A percentile compares a stretch with the other conserved stretches of the same genome.
Evolutionary conservation across 2,888 invertebrate genomes (phyloP).

Genomic region (Lithosia quadra): DNA sequence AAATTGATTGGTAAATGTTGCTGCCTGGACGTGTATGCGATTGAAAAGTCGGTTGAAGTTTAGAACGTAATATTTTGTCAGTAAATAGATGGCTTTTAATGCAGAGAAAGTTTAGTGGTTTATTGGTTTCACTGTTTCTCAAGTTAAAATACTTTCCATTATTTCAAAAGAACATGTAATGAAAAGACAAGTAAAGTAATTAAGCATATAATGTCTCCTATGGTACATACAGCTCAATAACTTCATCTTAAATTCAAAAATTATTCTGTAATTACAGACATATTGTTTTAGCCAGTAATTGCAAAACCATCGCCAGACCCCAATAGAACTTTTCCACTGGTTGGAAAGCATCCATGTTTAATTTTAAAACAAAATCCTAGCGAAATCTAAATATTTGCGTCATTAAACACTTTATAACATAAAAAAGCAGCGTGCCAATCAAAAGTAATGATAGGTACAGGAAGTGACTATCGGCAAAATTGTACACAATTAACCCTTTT

Average conservation of each 20-base stretch:
- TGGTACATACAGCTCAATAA: too few species aligned
- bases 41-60: conserved; percentile 25
- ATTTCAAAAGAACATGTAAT: background rate
- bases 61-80: conserved; percentile 27
- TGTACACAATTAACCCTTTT: conserved; percentile 35
- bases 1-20: conserved; percentile 53
- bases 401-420: background rate
- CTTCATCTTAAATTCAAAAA: too few species aligned
- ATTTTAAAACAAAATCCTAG: too few species aligned
- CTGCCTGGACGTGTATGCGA: conserved; percentile 20
- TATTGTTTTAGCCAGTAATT: too few species aligned
- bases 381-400: too few species aligned
- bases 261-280: too few species aligned
- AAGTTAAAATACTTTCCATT: background rate
- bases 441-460: background rate
- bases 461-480: conserved; percentile 17
- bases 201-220: too few species aligned
- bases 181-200: too few species aligned
- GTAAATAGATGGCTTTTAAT: background rate
- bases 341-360: too few species aligned
- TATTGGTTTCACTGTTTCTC: conserved; percentile 16
- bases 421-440: background rate
- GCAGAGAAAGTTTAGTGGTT: background rate
- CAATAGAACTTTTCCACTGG: too few species aligned
- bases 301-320: too few species aligned